phyloP scores from a whole-genome alignment of 1,140 invertebrate genomes.

The Zaprionus gabonicus region DNA sequence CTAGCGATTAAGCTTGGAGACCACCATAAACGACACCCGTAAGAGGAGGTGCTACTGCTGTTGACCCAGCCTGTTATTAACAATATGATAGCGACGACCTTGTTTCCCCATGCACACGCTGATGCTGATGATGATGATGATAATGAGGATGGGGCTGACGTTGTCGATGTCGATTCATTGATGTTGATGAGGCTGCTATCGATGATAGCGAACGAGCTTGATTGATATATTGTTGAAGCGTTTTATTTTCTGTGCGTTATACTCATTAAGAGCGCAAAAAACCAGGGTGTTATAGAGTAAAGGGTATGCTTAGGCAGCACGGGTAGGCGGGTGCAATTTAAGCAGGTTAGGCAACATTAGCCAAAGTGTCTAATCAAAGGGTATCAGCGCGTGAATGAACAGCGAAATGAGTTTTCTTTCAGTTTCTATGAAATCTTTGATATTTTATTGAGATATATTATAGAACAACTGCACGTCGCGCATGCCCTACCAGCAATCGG shows the following conservation, averaged over 20 bases:
- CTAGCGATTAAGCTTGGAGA: conserved; percentile 2
- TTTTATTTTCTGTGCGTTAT: conserved; percentile 22
- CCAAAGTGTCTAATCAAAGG: neutral
- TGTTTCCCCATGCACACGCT: conserved; percentile 15
- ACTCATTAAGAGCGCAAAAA: conserved; percentile 1
- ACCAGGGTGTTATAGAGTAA: neutral
- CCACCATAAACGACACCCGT: conserved; percentile 13
- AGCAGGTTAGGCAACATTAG: neutral
- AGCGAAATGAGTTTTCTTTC: too few relatives aligned
- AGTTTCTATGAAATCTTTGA: too few relatives aligned
- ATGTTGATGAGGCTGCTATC: conserved; percentile 2
- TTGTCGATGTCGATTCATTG: conserved; percentile 1
- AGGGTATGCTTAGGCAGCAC: neutral
- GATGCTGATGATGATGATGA: conserved; percentile 18
- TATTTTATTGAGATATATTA: neutral
- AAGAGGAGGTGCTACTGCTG: neutral
- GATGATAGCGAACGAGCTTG: conserved; percentile 42
- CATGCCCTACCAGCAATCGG: neutral
- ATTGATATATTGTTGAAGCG: conserved; percentile 61
- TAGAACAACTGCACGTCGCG: neutral
- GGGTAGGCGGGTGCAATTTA: neutral
- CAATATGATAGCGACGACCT: conserved; percentile 25
- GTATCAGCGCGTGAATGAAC: neutral
- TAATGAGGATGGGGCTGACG: conserved; percentile 26
- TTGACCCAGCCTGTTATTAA: conserved; percentile 19